A percentile compares a stretch with the other conserved stretches of the same genome.
Conservation (phyloP, 2,113 vertebrate genomes). For the Sander lucioperca region DNA sequence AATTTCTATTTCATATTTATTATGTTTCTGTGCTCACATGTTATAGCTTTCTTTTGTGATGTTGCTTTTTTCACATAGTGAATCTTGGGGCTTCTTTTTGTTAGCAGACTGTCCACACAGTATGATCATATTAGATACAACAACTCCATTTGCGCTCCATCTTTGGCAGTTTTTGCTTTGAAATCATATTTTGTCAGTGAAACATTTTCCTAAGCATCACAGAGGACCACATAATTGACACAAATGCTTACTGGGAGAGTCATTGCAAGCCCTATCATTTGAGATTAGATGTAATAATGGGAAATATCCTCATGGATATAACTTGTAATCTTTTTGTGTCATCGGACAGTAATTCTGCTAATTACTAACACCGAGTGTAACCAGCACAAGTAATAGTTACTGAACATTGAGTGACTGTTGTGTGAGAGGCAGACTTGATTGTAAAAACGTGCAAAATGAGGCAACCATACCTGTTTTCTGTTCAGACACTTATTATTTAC, state of each 20-base stretch:
- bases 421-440: background rate
- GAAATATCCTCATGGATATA: background rate
- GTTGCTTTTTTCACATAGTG: background rate
- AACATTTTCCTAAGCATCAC: background rate
- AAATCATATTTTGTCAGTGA: background rate
- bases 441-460: background rate
- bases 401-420: background rate
- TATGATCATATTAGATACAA: background rate
- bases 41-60: background rate
- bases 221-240: background rate
- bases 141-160: background rate
- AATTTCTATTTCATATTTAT: slow-evolving; percentile 35
- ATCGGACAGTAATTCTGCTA: background rate
- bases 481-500: slow-evolving; percentile 1
- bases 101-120: background rate
- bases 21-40: slow-evolving; percentile 10
- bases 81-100: background rate
- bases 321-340: background rate
- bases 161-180: background rate
- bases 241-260: background rate
- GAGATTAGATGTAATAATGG: background rate
- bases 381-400: background rate
- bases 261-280: background rate
- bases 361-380: background rate
- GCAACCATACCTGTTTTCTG: background rate